These are phyloP conservation scores for Bimastos eiseni DNA, from an alignment of 2,888 invertebrate species.

Conservation along the genomic window DNA sequence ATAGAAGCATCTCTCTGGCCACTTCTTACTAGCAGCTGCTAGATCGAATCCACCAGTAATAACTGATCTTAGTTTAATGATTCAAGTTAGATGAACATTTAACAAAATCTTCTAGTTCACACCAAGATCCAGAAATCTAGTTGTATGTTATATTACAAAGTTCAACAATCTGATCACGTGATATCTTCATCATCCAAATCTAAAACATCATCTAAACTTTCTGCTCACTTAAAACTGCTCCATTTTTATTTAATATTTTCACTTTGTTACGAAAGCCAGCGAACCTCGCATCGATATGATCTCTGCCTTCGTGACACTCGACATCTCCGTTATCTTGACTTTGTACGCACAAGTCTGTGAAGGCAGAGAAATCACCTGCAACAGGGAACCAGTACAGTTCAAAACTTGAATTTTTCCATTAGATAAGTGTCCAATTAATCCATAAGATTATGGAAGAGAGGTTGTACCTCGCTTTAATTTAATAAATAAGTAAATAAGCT, in stretches of 20 bases:
- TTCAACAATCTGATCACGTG: too few relatives aligned
- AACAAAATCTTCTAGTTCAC: too few relatives aligned
- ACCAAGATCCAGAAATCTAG: too few relatives aligned
- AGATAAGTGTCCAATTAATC: neutral
- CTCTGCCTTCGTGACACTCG: conserved; percentile 91
- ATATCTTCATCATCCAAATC: neutral
- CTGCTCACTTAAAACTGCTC: neutral
- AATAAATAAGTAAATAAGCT: too few relatives aligned
- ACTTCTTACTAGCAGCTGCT: neutral
- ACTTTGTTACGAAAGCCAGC: conserved; percentile 23
- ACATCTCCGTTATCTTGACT: conserved; percentile 84
- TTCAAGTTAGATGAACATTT: too few relatives aligned
- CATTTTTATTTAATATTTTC: neutral
- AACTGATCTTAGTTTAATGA: too few relatives aligned
- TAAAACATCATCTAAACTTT: neutral
- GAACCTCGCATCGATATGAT: conserved; percentile 80
- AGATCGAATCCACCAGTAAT: too few relatives aligned
- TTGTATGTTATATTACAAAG: too few relatives aligned
- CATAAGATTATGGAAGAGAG: too few relatives aligned
- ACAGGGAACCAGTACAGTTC: neutral
- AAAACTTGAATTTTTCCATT: neutral
- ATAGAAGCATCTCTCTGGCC: neutral
- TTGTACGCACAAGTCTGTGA: conserved; percentile 92
- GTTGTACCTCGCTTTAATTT: too few relatives aligned
- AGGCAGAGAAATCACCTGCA: conserved; percentile 88